Percentiles rank a stretch among this genome's conserved stretches.
phyloP scores from a whole-genome alignment of 2,797 vertebrate species.

The Alexandromys oeconomus region DNA sequence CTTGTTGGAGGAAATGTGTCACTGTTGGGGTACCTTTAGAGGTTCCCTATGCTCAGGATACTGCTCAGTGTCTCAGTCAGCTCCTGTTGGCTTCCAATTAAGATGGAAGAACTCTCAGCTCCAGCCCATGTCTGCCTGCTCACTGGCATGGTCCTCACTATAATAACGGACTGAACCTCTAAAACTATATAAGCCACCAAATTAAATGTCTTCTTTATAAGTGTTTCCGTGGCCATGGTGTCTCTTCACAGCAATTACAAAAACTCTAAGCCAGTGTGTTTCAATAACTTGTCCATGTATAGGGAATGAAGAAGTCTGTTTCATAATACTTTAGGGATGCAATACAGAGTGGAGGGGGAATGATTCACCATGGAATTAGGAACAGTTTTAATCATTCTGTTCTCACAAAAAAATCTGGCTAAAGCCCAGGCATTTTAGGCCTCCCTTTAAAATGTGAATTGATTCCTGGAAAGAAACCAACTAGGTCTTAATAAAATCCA shows the following conservation, averaged over 20 bases:
- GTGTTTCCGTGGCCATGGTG: neutral
- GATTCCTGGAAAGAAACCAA: slow-evolving; percentile 79
- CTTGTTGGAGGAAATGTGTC: neutral
- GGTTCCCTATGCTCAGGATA: neutral
- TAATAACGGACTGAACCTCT: neutral
- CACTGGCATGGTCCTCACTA: neutral
- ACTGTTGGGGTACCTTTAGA: neutral
- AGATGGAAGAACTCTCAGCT: neutral
- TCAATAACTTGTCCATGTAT: neutral
- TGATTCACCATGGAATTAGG: slow-evolving; percentile 39
- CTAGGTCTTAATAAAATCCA: slow-evolving; percentile 67
- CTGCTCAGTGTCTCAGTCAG: neutral
- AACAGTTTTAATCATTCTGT: slow-evolving; percentile 57
- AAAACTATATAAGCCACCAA: neutral
- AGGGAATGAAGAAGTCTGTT: neutral
- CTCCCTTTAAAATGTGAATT: slow-evolving; percentile 71
- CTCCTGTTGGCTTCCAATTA: neutral
- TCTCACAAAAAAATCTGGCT: slow-evolving; percentile 66
- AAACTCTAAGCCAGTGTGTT: neutral
- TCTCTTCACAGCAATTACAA: neutral
- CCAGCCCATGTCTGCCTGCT: neutral
- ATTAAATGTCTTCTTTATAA: neutral
- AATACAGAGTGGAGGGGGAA: neutral
- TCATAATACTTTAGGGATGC: neutral
- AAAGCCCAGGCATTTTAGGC: slow-evolving; percentile 50